phyloP scores from a whole-genome alignment of 2,888 invertebrate genomes.

The Watsonalla binaria region DNA sequence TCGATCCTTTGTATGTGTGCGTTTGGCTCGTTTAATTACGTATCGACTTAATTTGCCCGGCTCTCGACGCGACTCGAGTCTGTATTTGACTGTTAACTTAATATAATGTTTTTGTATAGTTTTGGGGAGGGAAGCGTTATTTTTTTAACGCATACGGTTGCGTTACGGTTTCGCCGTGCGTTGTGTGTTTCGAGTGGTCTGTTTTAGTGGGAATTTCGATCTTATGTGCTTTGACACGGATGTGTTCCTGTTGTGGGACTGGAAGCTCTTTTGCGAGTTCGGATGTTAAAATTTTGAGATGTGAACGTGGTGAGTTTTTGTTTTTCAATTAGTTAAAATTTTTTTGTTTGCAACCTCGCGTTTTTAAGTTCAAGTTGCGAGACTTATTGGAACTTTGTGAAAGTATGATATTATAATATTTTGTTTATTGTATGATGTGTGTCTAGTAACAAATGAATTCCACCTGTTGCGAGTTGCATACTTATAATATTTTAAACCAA shows the following conservation, averaged over 20 bases:
- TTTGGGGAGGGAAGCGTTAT: slow-evolving; percentile 12
- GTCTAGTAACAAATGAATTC: too few species aligned
- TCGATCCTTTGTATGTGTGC: slow-evolving; percentile 75
- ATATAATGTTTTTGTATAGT: slow-evolving; percentile 16
- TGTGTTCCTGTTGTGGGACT: slow-evolving; percentile 7
- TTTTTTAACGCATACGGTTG: slow-evolving; percentile 9
- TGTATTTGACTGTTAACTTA: slow-evolving; percentile 34
- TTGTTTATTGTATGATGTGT: too few species aligned
- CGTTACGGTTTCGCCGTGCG: slow-evolving; percentile 38
- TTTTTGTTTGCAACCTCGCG: not conserved
- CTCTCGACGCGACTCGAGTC: slow-evolving; percentile 48
- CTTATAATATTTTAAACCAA: too few species aligned
- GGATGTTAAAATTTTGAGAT: not conserved
- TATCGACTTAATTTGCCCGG: slow-evolving; percentile 78
- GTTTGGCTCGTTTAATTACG: slow-evolving; percentile 76
- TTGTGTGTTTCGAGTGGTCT: slow-evolving; percentile 14
- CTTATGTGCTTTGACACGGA: slow-evolving; percentile 5
- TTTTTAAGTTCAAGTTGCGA: too few species aligned
- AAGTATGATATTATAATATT: too few species aligned
- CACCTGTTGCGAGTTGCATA: too few species aligned
- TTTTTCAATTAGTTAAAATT: not conserved
- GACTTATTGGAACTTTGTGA: too few species aligned
- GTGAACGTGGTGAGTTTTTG: not conserved
- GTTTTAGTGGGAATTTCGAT: slow-evolving; percentile 54
- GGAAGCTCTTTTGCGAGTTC: not conserved